A percentile compares a stretch with the other conserved stretches of the same genome.
Evolutionary conservation across 1,140 invertebrate genomes (phyloP).

Genomic region (Trichonephila clavipes): DNA sequence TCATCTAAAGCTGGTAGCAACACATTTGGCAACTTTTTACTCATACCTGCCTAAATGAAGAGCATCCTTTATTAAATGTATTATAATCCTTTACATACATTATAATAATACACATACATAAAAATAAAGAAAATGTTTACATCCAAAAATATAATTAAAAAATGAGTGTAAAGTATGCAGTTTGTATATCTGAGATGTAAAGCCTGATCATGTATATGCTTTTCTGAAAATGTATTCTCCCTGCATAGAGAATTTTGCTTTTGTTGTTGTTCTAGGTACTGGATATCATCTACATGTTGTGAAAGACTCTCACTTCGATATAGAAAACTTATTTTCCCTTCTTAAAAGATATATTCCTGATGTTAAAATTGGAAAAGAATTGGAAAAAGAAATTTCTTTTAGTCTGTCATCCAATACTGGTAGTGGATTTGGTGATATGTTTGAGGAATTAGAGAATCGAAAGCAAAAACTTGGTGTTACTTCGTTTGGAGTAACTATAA

Average conservation of each 20-base stretch:
- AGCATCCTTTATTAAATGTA: too few relatives aligned
- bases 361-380: slow-evolving; percentile 60
- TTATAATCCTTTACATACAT: too few relatives aligned
- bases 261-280: slow-evolving; percentile 69
- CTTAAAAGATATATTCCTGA: slow-evolving; percentile 72
- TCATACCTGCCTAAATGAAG: too few relatives aligned
- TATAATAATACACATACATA: too few relatives aligned
- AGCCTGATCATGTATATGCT: too few relatives aligned
- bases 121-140: too few relatives aligned
- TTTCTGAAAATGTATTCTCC: too few relatives aligned
- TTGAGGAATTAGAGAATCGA: slow-evolving; percentile 85
- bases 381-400: slow-evolving; percentile 83
- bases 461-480: slow-evolving; percentile 85
- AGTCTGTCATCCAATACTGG: slow-evolving; percentile 81
- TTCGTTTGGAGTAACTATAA: slow-evolving; percentile 89
- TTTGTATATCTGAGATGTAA: too few relatives aligned
- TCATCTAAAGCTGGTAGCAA: too few relatives aligned
- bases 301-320: slow-evolving; percentile 72
- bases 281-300: slow-evolving; percentile 78
- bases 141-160: too few relatives aligned
- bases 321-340: background rate
- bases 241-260: background rate
- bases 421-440: slow-evolving; percentile 83
- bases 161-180: too few relatives aligned
- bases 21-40: too few relatives aligned